These are phyloP conservation scores for Dasysyrphus albostriatus DNA, from an alignment of 2,888 invertebrate genomes.

Conservation along the genomic window DNA sequence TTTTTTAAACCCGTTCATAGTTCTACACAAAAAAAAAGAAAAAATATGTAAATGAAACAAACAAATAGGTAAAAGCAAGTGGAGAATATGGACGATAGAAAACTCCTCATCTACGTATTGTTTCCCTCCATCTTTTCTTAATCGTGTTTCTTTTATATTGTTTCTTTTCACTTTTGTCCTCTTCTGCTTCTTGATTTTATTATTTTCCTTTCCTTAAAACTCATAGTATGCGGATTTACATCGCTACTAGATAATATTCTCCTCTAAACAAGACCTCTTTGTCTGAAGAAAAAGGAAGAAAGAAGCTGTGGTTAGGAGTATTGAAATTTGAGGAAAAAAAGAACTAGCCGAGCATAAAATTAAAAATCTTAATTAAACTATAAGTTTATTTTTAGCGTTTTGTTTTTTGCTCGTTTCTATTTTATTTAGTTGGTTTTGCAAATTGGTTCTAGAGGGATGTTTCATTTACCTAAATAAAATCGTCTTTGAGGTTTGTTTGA, in stretches of 20 bases:
- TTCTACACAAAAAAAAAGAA: neutral
- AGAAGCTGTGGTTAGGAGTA: constrained; percentile 9
- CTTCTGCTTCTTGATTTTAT: neutral
- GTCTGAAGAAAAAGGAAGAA: neutral
- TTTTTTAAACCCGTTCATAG: neutral
- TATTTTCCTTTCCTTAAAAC: neutral
- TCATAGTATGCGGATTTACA: neutral
- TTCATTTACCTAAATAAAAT: constrained; percentile 6
- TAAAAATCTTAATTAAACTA: constrained; percentile 76
- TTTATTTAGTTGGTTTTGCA: constrained; percentile 30
- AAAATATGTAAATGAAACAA: neutral
- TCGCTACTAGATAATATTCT: neutral
- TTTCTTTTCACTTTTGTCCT: neutral
- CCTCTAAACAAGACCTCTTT: neutral
- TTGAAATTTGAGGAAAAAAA: constrained; percentile 30
- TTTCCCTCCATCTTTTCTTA: constrained; percentile 20
- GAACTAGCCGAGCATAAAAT: constrained; percentile 74
- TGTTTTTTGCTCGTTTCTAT: constrained; percentile 16
- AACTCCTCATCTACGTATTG: constrained; percentile 33
- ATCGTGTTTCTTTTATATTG: neutral
- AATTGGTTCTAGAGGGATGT: constrained; percentile 16
- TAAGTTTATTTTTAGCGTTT: constrained; percentile 45
- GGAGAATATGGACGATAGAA: constrained; percentile 15
- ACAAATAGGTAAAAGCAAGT: neutral
- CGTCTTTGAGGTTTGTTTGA: neutral